Base-by-base conservation (phyloP, 1,140 invertebrate genomes). In the Caenorhabditis tropicalis region DNA sequence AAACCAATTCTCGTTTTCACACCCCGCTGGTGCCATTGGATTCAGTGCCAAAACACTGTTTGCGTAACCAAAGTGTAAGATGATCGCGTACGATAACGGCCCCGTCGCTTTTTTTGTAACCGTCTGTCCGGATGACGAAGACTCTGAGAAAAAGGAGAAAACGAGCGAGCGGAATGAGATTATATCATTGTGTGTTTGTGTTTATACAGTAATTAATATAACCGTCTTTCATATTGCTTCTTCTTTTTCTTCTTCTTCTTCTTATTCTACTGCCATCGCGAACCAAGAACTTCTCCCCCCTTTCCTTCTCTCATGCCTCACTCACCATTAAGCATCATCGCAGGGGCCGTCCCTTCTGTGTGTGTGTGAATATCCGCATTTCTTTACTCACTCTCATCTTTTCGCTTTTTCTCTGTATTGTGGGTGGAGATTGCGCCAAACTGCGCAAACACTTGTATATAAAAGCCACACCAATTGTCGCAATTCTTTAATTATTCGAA, bases 371-470 rank as follows among this genome's bases (percentile, higher is more conserved):
- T 74, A 74, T 74, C 65, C 65, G 65, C 65, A 74, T 74, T 74
- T 74, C 65, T 74, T 43, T 74, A 74, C 36, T 74, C 65, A 46
- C 65, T n/a, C n/a, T 74, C 65, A 74, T 74, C 65, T 27, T 74
- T 31, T n/a, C 36, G 33, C 65, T 39, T 39, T 43, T 74, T 74
- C 65, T 74, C 33, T 74, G 29, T 74, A 74, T 74, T 74, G 65
- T 74, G 65, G 65, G 65, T 74, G 65, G 65, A 74, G 65, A 74
- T 43, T 74, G 36, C 65, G 65, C 65, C 65, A 74, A 74, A 74
- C 65, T 43, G 36, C 65, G 65, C 65, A 74, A 74, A 74, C 65
- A 74, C 65, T 74, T 74, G 65, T 74, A 74, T 74, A 74, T 74
- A 74, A 74, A 74, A 74, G 65, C 65, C 65, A 74, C 65, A 74